A percentile compares a stretch with the other conserved stretches of the same genome.
These are phyloP conservation scores for Drosophila tani DNA, from an alignment of 1,140 invertebrate genomes.

Conservation along the genomic window DNA sequence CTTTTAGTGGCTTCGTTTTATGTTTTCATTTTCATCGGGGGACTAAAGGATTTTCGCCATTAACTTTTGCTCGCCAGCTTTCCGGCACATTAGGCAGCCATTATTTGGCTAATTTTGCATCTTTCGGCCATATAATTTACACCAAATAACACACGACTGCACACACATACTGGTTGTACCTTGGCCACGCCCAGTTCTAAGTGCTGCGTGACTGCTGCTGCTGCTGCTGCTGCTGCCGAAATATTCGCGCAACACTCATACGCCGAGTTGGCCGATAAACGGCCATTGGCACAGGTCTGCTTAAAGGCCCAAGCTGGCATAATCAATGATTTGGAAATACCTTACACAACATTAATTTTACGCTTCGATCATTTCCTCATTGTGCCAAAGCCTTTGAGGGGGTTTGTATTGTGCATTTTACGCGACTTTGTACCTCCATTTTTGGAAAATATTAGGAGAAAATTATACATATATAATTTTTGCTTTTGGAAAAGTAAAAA, in stretches of 20 bases:
- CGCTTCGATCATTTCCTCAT: conserved; percentile 33
- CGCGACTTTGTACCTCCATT: background rate
- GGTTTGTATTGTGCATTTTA: background rate
- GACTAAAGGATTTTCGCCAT: conserved; percentile 68
- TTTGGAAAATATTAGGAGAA: background rate
- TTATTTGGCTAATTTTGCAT: conserved; percentile 82
- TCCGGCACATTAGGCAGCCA: conserved; percentile 76
- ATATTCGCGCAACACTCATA: conserved; percentile 68
- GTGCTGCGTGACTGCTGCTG: conserved; percentile 51
- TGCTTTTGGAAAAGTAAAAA: background rate
- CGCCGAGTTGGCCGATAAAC: conserved; percentile 47
- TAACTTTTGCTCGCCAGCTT: conserved; percentile 64
- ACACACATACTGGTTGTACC: conserved; percentile 40
- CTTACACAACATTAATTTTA: conserved; percentile 79
- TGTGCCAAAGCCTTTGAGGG: background rate
- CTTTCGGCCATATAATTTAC: conserved; percentile 81
- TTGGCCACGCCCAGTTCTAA: conserved; percentile 36
- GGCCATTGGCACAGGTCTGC: conserved; percentile 14
- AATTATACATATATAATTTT: background rate
- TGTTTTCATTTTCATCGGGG: conserved; percentile 64
- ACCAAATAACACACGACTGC: conserved; percentile 81
- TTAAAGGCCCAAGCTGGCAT: conserved; percentile 35
- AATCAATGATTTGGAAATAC: conserved; percentile 80
- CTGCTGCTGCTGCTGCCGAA: conserved; percentile 45
- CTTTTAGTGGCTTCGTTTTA: conserved; percentile 56